Evolutionary conservation across 2,797 vertebrate genomes (phyloP).

Genomic region (Kryptopterus vitreolus): DNA sequence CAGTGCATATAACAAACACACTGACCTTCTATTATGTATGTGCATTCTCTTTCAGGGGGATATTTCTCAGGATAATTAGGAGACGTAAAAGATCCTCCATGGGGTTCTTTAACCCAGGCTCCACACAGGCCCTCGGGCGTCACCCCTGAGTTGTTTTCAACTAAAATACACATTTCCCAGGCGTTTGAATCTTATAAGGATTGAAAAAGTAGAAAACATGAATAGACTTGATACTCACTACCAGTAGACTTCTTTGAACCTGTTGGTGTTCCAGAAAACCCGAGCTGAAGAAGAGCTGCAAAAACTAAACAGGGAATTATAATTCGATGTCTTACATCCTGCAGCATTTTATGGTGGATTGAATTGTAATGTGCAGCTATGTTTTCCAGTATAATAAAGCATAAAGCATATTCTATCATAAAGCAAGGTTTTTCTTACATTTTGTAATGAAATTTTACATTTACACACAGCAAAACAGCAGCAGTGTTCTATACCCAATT

Average conservation of each 20-base stretch:
- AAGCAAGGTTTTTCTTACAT: neutral
- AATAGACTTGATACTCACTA: constrained; percentile 58
- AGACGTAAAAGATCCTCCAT: constrained; percentile 93
- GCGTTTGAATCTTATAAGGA: neutral
- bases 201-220: neutral
- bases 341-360: neutral
- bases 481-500: too few relatives aligned
- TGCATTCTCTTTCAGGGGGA: constrained; percentile 91
- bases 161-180: constrained; percentile 65
- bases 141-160: constrained; percentile 88
- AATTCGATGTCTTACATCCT: neutral
- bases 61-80: constrained; percentile 97
- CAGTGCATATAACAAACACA: neutral
- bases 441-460: too few relatives aligned
- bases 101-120: constrained; percentile 88
- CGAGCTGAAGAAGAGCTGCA: constrained; percentile 85
- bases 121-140: constrained; percentile 90
- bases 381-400: neutral
- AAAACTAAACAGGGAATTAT: constrained; percentile 72
- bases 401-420: neutral
- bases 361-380: neutral
- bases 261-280: constrained; percentile 74
- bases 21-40: constrained; percentile 98
- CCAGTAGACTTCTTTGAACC: constrained; percentile 85
- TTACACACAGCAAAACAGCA: neutral